Evolutionary conservation across 2,888 invertebrate genomes (phyloP).

Genomic region (Ischnura elegans): DNA sequence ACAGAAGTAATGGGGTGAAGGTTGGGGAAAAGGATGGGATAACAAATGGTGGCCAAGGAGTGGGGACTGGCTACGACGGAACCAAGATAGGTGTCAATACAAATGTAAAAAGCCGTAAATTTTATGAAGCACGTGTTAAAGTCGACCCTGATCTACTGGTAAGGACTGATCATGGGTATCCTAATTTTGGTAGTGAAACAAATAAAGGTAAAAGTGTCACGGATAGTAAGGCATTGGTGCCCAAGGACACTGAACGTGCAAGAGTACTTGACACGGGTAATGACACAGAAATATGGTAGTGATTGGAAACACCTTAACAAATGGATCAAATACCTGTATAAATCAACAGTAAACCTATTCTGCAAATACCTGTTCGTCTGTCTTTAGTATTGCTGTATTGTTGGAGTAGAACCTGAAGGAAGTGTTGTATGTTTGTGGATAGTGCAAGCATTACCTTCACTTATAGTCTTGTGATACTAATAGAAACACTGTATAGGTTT

Average conservation of each 20-base stretch:
- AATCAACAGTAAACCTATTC: neutral
- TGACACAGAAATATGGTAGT: constrained; percentile 88
- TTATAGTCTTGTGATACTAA: constrained; percentile 62
- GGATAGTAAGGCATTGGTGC: constrained; percentile 78
- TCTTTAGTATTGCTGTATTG: neutral
- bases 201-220: constrained; percentile 83
- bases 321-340: neutral
- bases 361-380: neutral
- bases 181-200: constrained; percentile 77
- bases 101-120: constrained; percentile 74
- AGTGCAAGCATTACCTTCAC: constrained; percentile 55
- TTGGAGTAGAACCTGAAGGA: constrained; percentile 25
- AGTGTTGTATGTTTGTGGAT: constrained; percentile 23
- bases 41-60: constrained; percentile 38
- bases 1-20: constrained; percentile 29
- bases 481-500: constrained; percentile 13
- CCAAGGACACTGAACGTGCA: constrained; percentile 83
- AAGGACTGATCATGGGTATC: constrained; percentile 28
- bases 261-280: constrained; percentile 84
- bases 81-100: constrained; percentile 74
- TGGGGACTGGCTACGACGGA: constrained; percentile 52
- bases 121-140: constrained; percentile 77
- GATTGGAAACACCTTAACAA: neutral
- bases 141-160: constrained; percentile 71
- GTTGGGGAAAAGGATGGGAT: constrained; percentile 40